Percentiles rank a stretch among this genome's conserved stretches.
These are phyloP conservation scores for Melanotus villosus DNA, from an alignment of 2,888 invertebrate genomes.

Conservation along the genomic window DNA sequence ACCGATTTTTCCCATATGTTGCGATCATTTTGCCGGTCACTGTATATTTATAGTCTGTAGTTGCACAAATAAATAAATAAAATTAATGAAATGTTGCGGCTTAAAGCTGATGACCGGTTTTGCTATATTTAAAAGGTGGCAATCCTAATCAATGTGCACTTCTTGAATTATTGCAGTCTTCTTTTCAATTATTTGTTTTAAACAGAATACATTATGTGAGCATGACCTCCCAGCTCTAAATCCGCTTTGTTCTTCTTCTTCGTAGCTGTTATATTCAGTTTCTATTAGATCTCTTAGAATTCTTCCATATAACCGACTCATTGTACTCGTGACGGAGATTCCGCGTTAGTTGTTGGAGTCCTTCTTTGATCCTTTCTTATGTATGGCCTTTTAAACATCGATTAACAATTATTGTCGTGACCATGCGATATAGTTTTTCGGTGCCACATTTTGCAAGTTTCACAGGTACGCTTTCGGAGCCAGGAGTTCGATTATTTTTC, in stretches of 20 bases:
- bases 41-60: too few species aligned
- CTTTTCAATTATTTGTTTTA: slow-evolving; percentile 17
- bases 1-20: too few species aligned
- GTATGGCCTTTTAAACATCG: not conserved
- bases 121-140: too few species aligned
- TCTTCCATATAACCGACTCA: slow-evolving; percentile 13
- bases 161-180: not conserved
- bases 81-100: too few species aligned
- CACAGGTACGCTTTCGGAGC: not conserved
- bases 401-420: not conserved
- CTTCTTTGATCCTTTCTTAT: not conserved
- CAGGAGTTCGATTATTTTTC: slow-evolving; percentile 16
- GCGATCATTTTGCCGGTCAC: too few species aligned
- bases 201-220: slow-evolving; percentile 6
- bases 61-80: too few species aligned
- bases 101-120: too few species aligned
- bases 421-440: too few species aligned
- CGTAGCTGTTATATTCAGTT: not conserved
- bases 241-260: slow-evolving; percentile 24
- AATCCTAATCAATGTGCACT: too few species aligned
- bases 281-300: slow-evolving; percentile 26
- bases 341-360: slow-evolving; percentile 1
- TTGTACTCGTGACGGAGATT: slow-evolving; percentile 12
- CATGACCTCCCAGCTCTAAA: slow-evolving; percentile 7
- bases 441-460: too few species aligned